Conservation (phyloP, 2,888 invertebrate species). For the Maniola hyperantus region DNA sequence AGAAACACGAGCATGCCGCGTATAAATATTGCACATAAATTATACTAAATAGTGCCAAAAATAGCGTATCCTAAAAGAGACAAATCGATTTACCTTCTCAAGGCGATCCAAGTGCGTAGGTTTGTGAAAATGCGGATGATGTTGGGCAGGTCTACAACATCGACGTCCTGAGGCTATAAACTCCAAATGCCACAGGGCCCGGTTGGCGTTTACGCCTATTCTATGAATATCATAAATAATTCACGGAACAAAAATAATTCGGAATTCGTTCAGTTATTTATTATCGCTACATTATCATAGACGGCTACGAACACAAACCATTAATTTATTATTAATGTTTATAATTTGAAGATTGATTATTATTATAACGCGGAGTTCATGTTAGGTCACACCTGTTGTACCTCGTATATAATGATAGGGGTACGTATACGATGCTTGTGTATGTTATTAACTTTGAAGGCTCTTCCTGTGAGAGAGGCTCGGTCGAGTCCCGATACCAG, state of each 20-base stretch:
- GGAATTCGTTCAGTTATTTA: conserved; percentile 7
- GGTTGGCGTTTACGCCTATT: neutral
- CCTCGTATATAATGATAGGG: too few relatives aligned
- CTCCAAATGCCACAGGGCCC: conserved; percentile 8
- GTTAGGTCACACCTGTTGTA: neutral
- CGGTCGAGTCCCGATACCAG: too few relatives aligned
- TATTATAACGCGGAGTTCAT: neutral
- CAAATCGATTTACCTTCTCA: conserved; percentile 4
- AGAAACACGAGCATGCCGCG: conserved; percentile 1
- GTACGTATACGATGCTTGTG: too few relatives aligned
- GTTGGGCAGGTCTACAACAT: neutral
- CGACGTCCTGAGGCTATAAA: conserved; percentile 8
- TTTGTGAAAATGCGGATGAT: neutral
- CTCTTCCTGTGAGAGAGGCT: too few relatives aligned
- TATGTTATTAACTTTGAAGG: too few relatives aligned
- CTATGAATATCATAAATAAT: conserved; percentile 6
- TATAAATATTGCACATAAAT: conserved; percentile 11
- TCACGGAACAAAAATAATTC: neutral
- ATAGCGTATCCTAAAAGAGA: conserved; percentile 14
- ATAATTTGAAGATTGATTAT: neutral
- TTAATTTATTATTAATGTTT: neutral
- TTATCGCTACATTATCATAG: neutral
- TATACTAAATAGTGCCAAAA: conserved; percentile 1
- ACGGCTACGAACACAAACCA: neutral
- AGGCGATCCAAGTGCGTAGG: conserved; percentile 11